Base-by-base conservation (phyloP, 2,888 invertebrate species). In the Lomographa bimaculata region DNA sequence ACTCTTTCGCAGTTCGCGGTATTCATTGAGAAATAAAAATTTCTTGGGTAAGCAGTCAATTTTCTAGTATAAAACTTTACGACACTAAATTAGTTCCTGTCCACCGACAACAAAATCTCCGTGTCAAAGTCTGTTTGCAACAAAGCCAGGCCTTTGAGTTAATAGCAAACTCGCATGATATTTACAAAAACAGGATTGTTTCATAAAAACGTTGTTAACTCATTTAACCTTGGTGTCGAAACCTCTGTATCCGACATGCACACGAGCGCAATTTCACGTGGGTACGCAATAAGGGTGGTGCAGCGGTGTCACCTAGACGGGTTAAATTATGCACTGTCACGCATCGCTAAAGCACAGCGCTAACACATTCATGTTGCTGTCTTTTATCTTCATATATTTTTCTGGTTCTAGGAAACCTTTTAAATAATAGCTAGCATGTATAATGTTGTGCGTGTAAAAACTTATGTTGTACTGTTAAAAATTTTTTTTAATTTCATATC, bases 291-390 rank as follows among this genome's bases (percentile, higher is more conserved):
- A 51, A 51, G 54, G 50, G 59, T 51, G 44, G 27, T 16, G 27
- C 24, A 8, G 25, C 7, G 19, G 42, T 49, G 54, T 51, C 48
- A 53, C 40, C n/a, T 45, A 32, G 46, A 14, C 45, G 32, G 27
- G 7, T 8, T 41, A 41, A 46, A 33, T 36, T 64, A 65, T 65
- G 62, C 64, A 43, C 1, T 24, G 51, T 50, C 66, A 65, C 56
- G 64, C 50, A 26, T 38, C 39, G 2, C 14, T n/a, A n/a, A n/a
- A n/a, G 14, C 14, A 14, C 2, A 2, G 14, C 14, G 4, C 14
- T 14, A 14, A 14, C n/a, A n/a, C n/a, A n/a, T n/a, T n/a, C n/a
- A n/a, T n/a, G n/a, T n/a, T n/a, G n/a, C n/a, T n/a, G n/a, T n/a
- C n/a, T n/a, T n/a, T n/a, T n/a, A n/a, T n/a, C n/a, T n/a, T n/a